Evolutionary conservation across 2,113 vertebrate genomes (phyloP).

Genomic region (Malurus elegans): DNA sequence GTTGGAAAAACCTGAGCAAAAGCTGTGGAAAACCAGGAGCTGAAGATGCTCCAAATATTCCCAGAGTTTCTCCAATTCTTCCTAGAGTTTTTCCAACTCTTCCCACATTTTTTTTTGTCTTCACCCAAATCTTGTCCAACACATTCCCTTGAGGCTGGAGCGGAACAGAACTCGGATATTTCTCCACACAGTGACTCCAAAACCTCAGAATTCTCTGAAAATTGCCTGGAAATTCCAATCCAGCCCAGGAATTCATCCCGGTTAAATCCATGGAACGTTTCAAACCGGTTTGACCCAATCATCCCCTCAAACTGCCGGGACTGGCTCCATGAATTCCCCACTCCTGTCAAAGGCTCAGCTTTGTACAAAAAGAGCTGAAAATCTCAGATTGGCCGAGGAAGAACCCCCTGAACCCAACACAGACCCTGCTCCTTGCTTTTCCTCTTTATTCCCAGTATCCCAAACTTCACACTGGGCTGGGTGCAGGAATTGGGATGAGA

Average conservation of each 20-base stretch:
- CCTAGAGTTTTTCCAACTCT: background rate
- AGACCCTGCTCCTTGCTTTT: background rate
- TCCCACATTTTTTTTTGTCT: background rate
- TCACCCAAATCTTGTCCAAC: background rate
- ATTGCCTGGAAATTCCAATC: background rate
- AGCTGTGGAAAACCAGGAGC: background rate
- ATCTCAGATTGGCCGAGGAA: background rate
- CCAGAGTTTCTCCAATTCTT: no score
- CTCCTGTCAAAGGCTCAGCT: background rate
- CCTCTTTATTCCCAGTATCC: background rate
- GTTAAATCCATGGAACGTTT: background rate
- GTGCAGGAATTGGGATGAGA: background rate
- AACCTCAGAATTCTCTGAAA: background rate
- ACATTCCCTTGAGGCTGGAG: background rate
- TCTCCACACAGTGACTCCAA: background rate
- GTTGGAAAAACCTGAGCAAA: background rate
- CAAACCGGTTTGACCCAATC: background rate
- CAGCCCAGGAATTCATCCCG: background rate
- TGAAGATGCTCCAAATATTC: background rate
- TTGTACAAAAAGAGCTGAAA: background rate
- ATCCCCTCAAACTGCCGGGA: background rate
- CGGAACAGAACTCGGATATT: rapidly evolving
- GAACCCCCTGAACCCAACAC: background rate
- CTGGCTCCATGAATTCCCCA: background rate
- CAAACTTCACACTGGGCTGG: background rate